Conservation (phyloP, 2,888 invertebrate species). For the Lottia gigantea region DNA sequence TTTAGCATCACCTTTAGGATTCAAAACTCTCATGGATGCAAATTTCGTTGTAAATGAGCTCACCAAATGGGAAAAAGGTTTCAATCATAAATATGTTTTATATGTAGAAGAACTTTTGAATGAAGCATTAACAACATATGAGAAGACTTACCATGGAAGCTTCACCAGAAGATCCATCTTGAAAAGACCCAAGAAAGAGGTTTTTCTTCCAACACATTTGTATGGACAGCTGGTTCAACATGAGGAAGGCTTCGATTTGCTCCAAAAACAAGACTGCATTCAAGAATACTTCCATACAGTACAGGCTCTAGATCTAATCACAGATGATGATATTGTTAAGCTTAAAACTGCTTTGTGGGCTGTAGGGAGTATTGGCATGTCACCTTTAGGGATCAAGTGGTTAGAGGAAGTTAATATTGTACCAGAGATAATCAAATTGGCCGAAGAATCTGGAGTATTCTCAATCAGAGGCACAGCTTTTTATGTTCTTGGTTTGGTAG, state of each 20-base stretch:
- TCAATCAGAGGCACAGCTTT: constrained; percentile 88
- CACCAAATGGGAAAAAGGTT: constrained; percentile 78
- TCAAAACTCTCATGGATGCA: constrained; percentile 74
- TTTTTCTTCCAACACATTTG: constrained; percentile 79
- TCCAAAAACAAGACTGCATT: constrained; percentile 61
- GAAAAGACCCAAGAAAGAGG: constrained; percentile 60
- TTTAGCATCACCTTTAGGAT: constrained; percentile 79
- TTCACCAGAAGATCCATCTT: constrained; percentile 60
- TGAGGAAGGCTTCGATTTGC: constrained; percentile 68
- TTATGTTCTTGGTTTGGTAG: constrained; percentile 86
- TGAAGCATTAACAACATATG: constrained; percentile 86
- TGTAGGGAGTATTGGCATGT: constrained; percentile 74
- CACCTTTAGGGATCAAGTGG: constrained; percentile 80
- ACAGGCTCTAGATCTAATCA: constrained; percentile 47
- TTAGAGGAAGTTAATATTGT: constrained; percentile 75
- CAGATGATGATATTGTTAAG: constrained; percentile 72
- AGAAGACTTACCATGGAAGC: constrained; percentile 77
- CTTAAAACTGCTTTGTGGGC: constrained; percentile 93
- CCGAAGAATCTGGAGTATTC: constrained; percentile 84
- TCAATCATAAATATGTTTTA: constrained; percentile 80
- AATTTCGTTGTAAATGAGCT: constrained; percentile 80
- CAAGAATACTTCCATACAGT: constrained; percentile 60
- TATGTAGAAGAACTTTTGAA: constrained; percentile 90
- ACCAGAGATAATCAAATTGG: constrained; percentile 75
- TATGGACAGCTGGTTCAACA: constrained; percentile 86